These are phyloP conservation scores for Caenorhabditis sinica DNA, from an alignment of 2,888 invertebrate genomes.

Conservation along the genomic window DNA sequence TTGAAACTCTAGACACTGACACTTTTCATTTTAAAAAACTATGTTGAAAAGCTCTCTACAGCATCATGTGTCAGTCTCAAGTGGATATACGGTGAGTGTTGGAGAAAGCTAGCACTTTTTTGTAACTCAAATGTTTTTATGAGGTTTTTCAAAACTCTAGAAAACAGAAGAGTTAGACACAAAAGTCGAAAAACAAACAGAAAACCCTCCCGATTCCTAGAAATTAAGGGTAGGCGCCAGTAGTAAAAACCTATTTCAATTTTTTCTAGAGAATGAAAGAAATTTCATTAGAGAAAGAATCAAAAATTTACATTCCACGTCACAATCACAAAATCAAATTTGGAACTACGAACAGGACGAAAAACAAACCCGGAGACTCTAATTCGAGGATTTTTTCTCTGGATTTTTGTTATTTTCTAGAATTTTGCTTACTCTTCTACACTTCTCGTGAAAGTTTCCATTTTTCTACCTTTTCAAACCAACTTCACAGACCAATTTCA, in stretches of 20 bases:
- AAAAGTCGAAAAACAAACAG: background rate
- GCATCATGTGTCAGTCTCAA: no score
- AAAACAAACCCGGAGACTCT: slow-evolving; percentile 21
- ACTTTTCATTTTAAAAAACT: no score
- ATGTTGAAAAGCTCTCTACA: no score
- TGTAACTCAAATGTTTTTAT: no score
- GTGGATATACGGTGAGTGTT: no score
- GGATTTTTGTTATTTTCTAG: background rate
- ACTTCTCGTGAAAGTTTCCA: no score
- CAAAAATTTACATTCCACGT: background rate
- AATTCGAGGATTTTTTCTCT: background rate
- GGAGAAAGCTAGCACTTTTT: no score
- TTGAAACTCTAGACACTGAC: no score
- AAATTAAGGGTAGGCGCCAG: background rate
- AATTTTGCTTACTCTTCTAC: background rate
- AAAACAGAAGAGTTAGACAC: background rate
- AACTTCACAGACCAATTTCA: no score
- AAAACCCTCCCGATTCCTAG: background rate
- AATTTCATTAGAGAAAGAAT: background rate
- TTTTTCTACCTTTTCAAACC: no score
- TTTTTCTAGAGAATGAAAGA: background rate
- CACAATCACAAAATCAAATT: slow-evolving; percentile 48
- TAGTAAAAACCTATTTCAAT: background rate
- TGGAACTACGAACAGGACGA: slow-evolving; percentile 22
- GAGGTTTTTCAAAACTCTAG: no score